Evolutionary conservation across 2,888 invertebrate genomes (phyloP).

Genomic region (Psylliodes chrysocephalus): DNA sequence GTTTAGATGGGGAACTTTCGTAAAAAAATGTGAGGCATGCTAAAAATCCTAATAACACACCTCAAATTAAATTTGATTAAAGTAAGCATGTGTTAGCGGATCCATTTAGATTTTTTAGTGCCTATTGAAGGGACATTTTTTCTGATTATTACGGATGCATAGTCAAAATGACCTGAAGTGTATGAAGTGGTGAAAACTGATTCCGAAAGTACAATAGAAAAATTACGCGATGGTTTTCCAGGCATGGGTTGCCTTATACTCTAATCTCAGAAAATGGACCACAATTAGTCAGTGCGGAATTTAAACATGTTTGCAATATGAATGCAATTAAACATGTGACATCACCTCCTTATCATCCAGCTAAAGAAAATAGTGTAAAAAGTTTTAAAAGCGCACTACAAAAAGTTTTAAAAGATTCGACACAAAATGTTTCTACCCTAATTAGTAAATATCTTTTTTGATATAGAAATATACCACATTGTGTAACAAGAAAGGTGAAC

Average conservation of each 20-base stretch:
- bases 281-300: slow-evolving; percentile 45
- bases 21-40: slow-evolving; percentile 47
- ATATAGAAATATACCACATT: slow-evolving; percentile 30
- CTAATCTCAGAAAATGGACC: slow-evolving; percentile 49
- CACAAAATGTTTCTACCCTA: slow-evolving; percentile 6
- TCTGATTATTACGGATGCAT: slow-evolving; percentile 57
- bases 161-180: slow-evolving; percentile 62
- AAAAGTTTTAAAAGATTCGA: slow-evolving; percentile 18
- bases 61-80: slow-evolving; percentile 43
- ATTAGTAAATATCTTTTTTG: slow-evolving; percentile 30
- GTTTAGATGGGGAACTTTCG: slow-evolving; percentile 49
- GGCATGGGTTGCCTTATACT: slow-evolving; percentile 47
- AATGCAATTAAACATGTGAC: slow-evolving; percentile 45
- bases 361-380: slow-evolving; percentile 37
- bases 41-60: slow-evolving; percentile 50
- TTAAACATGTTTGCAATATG: slow-evolving; percentile 42
- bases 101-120: slow-evolving; percentile 63
- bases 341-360: slow-evolving; percentile 26
- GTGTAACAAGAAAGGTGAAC: slow-evolving; percentile 19
- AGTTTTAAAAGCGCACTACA: slow-evolving; percentile 30
- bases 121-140: slow-evolving; percentile 27
- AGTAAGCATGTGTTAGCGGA: slow-evolving; percentile 55
- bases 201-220: slow-evolving; percentile 23
- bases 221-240: slow-evolving; percentile 45
- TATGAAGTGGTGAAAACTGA: slow-evolving; percentile 38